phyloP scores from a whole-genome alignment of 2,888 invertebrate species.

The Magallana nippona region DNA sequence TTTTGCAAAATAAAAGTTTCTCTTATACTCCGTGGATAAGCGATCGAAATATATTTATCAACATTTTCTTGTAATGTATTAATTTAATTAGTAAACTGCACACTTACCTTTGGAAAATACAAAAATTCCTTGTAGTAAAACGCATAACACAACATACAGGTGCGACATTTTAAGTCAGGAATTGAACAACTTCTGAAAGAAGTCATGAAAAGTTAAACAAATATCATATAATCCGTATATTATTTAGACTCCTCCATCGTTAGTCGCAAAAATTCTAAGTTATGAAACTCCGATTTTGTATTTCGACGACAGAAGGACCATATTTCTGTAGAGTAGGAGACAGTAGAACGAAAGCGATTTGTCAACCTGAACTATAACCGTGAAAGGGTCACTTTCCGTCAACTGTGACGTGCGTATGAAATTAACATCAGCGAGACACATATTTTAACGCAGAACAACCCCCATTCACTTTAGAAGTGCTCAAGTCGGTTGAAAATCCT shows the following conservation, averaged over 20 bases:
- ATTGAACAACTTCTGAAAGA: neutral
- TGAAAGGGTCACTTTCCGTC: slow-evolving; percentile 32
- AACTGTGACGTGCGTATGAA: slow-evolving; percentile 25
- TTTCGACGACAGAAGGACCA: slow-evolving; percentile 15
- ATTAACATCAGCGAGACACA: slow-evolving; percentile 15
- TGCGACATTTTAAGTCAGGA: neutral
- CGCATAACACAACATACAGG: neutral
- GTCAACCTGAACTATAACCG: slow-evolving; percentile 31
- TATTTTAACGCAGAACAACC: neutral
- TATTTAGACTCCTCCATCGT: neutral
- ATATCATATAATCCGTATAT: neutral
- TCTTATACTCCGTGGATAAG: too few relatives aligned
- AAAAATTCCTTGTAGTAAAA: slow-evolving; percentile 21
- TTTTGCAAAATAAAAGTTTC: too few relatives aligned
- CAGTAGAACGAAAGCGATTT: slow-evolving; percentile 23
- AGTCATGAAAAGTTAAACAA: neutral
- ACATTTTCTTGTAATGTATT: too few relatives aligned
- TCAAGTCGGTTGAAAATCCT: too few relatives aligned
- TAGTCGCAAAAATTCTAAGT: neutral
- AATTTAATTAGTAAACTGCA: too few relatives aligned
- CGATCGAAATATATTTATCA: too few relatives aligned
- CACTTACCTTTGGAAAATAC: slow-evolving; percentile 3
- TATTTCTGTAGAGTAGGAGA: slow-evolving; percentile 17
- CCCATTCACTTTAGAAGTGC: too few relatives aligned
- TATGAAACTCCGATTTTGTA: neutral